Evolutionary conservation across 1,140 invertebrate genomes (phyloP).

Genomic region (Portunus trituberculatus): DNA sequence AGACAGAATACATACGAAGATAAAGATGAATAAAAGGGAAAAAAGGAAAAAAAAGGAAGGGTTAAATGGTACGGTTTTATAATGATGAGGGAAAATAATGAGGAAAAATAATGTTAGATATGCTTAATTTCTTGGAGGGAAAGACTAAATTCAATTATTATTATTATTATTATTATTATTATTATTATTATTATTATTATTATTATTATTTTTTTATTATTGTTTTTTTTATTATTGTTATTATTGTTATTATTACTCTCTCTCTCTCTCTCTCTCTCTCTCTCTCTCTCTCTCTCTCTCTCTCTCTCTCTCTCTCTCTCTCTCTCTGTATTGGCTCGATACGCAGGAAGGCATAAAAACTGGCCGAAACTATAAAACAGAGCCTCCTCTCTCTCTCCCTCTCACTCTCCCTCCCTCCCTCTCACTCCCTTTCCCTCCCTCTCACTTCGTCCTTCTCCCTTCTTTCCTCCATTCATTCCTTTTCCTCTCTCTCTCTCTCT

Average conservation of each 20-base stretch:
- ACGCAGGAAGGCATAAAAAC: slow-evolving; percentile 4
- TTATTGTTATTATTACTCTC: slow-evolving; percentile 46
- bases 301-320: slow-evolving; percentile 56
- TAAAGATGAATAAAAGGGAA: background rate
- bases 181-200: slow-evolving; percentile 54
- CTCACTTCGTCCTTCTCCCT: slow-evolving; percentile 8
- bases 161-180: slow-evolving; percentile 47
- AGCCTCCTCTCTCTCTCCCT: background rate
- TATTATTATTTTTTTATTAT: slow-evolving; percentile 56
- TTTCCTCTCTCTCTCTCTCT: slow-evolving; percentile 47
- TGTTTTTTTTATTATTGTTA: slow-evolving; percentile 49
- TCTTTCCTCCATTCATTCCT: slow-evolving; percentile 13
- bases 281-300: slow-evolving; percentile 58
- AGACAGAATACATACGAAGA: background rate
- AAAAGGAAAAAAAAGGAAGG: background rate
- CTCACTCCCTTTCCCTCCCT: no score
- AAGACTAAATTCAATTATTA: no score
- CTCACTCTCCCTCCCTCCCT: background rate
- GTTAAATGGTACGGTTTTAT: background rate
- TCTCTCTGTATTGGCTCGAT: background rate
- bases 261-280: slow-evolving; percentile 59
- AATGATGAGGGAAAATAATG: background rate
- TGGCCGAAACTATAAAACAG: background rate
- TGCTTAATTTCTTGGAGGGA: no score
- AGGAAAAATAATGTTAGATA: background rate